Base-by-base conservation (phyloP, 2,113 vertebrate species). In the Noturus placidus region DNA sequence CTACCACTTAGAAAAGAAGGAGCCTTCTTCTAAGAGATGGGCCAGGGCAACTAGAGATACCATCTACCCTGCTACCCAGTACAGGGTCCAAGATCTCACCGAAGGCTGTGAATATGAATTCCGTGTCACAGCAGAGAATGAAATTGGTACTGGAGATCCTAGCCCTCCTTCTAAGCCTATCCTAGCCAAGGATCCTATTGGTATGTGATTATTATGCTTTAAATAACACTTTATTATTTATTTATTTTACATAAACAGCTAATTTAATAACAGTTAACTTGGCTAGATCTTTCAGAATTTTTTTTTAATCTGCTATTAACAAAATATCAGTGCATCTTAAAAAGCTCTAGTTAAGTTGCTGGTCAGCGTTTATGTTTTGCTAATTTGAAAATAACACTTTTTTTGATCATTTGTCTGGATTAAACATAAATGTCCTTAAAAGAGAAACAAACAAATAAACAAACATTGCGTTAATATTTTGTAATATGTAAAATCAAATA, bases 71-170 rank as follows among this genome's bases (percentile, higher is more conserved):
- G 92, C 96, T 85, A 99, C 97, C 70, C 96, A 98, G 87, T 99
- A 94, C 91, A 95, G 95, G 77, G 97, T 99, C 79, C 96, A 96
- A 89, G 97, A 99, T 89, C 96, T 99, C 38, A 92, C 97, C 72
- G 97, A 99, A 94, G 98, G 98, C 56, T 99, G 96, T 92, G 92
- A 99, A 88, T 99, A 99, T 91, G 97, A 99, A 94, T 99, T 99
- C 93, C 96, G 98, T 88, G 98, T 99, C 86, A 96, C 95, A 94
- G 98, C 98, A 93, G 96, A 98, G 94, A 99, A 99, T 67, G 98
- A 99, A 96, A 94, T 99, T 85, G 98, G 98, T 6, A 89, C 95
- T 82, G 97, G 98, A 93, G 97, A 99, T 83, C 97, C 97, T 89
- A 99, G 98, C 86, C 96, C 93, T 84, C 98, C 98, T 85, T 99